Conservation (phyloP, 1,140 invertebrate species). For the Brachionus sp. region DNA sequence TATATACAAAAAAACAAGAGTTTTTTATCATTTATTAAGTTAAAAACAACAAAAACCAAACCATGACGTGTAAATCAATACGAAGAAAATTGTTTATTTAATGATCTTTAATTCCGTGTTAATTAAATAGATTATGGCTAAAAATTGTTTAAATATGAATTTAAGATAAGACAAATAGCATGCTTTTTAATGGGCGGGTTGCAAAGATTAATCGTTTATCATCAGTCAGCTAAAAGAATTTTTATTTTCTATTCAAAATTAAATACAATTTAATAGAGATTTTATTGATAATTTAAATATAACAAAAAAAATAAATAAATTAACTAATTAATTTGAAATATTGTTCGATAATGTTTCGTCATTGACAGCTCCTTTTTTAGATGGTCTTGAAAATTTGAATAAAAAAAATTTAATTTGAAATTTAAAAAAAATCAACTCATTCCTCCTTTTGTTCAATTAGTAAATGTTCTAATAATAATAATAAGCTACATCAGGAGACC, state of each 20-base stretch:
- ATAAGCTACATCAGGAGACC: too few relatives aligned
- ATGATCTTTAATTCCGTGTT: background rate
- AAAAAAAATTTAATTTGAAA: background rate
- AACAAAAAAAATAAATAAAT: background rate
- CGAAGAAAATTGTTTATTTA: background rate
- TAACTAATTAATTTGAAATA: background rate
- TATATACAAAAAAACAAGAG: background rate
- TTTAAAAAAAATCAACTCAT: background rate
- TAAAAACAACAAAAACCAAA: background rate
- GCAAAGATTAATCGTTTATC: background rate
- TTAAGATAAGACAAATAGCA: background rate
- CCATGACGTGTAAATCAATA: background rate
- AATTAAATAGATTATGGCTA: background rate
- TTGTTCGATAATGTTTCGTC: background rate
- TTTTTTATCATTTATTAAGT: background rate
- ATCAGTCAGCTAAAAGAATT: background rate
- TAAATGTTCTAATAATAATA: too few relatives aligned
- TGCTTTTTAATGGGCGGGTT: background rate
- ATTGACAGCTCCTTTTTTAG: background rate
- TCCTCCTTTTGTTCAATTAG: background rate
- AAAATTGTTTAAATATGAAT: slow-evolving; percentile 7
- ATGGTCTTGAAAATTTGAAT: background rate
- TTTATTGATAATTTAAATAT: background rate
- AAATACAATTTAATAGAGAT: background rate
- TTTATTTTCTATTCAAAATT: too few relatives aligned